Evolutionary conservation across 2,888 invertebrate species (phyloP), one percentile per base, ranked within the genome.

Genomic region (Thecophora atra): DNA sequence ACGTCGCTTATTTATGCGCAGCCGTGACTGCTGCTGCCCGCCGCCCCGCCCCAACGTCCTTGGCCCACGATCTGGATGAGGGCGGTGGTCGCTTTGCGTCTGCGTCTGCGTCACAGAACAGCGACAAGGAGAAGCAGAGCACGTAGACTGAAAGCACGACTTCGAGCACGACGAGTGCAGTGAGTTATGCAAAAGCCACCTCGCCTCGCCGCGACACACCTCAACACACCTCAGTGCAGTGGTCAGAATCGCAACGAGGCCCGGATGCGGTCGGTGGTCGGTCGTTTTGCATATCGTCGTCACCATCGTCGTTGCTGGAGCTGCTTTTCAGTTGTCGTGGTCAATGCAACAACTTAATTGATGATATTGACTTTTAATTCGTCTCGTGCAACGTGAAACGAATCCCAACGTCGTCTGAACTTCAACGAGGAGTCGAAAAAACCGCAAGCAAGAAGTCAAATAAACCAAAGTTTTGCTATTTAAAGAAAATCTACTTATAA

Each of bases 341-440:
- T 75, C 79, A 80, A 79, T 77, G 78, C 78, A 81, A 83, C 81
- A 81, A 79, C 79, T 81, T 85, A 85, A 85, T 85, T 85, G 82
- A 85, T 85, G 83, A 81, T 85, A 85, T 85, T 85, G 84, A 83
- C 80, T 85, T 84, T 85, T 85, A 85, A 85, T 85, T 85, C 84
- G 84, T 78, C 78, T 81, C 62, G 78, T 73, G 75, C 74, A 73
- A 76, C 81, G 81, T 82, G 82, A 72, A 73, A 72, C 65, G 81
- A 79, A 79, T 83, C 52, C 44, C 54, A 28, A 64, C 5, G 7
- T 21, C 19, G n/a, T n/a, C 21, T 21, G 21, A 54, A 21, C 8
- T n/a, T 54, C 21, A 54, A 21, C 37, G 37, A 1, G 0, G 37
- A 37, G 11, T 11, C 37, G 37, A 37, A 2, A 6, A 37, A 30